Evolutionary conservation across 2,888 invertebrate genomes (phyloP).

Genomic region (Drosophila austrosaltans): DNA sequence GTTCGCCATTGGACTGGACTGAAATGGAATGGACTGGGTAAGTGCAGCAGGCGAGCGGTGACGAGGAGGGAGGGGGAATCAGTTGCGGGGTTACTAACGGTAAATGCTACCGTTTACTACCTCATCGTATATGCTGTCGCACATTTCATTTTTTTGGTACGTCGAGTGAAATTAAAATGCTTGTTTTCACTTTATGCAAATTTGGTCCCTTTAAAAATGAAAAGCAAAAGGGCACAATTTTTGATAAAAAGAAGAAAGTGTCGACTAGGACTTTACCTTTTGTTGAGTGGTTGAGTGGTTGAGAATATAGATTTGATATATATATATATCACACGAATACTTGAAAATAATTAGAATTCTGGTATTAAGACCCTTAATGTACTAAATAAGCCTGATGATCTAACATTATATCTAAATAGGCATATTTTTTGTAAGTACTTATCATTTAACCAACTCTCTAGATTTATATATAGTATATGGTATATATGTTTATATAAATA

Average conservation of each 20-base stretch:
- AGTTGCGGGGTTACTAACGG: constrained; percentile 29
- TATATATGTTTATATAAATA: too few species aligned
- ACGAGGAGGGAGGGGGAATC: constrained; percentile 4
- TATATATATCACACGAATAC: too few species aligned
- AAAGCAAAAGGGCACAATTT: constrained; percentile 53
- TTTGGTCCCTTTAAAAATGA: constrained; percentile 63
- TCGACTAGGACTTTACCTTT: constrained; percentile 19
- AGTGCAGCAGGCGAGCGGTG: constrained; percentile 8
- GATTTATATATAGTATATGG: too few species aligned
- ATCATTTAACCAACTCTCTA: too few species aligned
- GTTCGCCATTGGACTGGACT: not conserved
- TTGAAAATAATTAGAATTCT: too few species aligned
- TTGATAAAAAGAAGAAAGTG: constrained; percentile 12
- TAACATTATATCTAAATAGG: too few species aligned
- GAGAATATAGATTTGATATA: too few species aligned
- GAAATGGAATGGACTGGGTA: constrained; percentile 2
- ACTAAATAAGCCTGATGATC: too few species aligned
- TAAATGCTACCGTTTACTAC: constrained; percentile 75
- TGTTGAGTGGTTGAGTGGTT: not conserved
- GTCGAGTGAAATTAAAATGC: constrained; percentile 80
- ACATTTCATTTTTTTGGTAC: constrained; percentile 64
- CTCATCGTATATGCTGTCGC: constrained; percentile 60
- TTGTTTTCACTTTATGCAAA: constrained; percentile 83
- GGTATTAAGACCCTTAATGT: too few species aligned
- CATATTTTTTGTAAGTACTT: too few species aligned